Evolutionary conservation across 2,797 vertebrate genomes (phyloP).

Genomic region (Sebastes cheni): DNA sequence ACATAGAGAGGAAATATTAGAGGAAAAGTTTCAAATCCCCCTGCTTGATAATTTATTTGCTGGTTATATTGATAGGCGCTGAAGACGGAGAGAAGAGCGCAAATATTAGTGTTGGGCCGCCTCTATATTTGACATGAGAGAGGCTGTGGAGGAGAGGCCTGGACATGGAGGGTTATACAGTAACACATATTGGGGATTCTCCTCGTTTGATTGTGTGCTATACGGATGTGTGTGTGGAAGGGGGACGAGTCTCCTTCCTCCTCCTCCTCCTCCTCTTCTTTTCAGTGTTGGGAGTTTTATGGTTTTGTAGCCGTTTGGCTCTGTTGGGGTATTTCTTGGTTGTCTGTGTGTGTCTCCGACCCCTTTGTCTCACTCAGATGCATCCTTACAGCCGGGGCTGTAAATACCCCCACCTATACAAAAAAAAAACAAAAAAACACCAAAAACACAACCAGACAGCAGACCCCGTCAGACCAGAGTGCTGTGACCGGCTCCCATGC

Average conservation of each 20-base stretch:
- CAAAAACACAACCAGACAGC: conserved; percentile 28
- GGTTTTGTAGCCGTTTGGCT: conserved; percentile 67
- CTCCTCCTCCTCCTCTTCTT: conserved; percentile 31
- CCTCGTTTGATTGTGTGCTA: not conserved
- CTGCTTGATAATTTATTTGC: conserved; percentile 68
- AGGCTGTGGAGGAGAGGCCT: not conserved
- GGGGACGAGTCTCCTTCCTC: not conserved
- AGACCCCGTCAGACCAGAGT: conserved; percentile 78
- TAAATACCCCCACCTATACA: conserved; percentile 29
- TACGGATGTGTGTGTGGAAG: not conserved
- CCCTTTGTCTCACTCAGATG: conserved; percentile 83
- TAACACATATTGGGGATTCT: not conserved
- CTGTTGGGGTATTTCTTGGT: conserved; percentile 39
- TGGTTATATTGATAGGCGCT: conserved; percentile 16
- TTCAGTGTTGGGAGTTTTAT: conserved; percentile 68
- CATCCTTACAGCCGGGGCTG: conserved; percentile 71
- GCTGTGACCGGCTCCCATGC: conserved; percentile 73
- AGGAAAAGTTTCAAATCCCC: conserved; percentile 82
- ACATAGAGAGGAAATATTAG: conserved; percentile 60
- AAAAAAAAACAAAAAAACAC: conserved; percentile 2
- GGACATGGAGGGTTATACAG: not conserved
- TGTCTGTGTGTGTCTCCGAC: conserved; percentile 48
- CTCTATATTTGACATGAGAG: not conserved
- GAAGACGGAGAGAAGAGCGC: not conserved
- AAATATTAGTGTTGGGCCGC: not conserved